Evolutionary conservation across 1,140 invertebrate genomes (phyloP).

Genomic region (Nephila pilipes): DNA sequence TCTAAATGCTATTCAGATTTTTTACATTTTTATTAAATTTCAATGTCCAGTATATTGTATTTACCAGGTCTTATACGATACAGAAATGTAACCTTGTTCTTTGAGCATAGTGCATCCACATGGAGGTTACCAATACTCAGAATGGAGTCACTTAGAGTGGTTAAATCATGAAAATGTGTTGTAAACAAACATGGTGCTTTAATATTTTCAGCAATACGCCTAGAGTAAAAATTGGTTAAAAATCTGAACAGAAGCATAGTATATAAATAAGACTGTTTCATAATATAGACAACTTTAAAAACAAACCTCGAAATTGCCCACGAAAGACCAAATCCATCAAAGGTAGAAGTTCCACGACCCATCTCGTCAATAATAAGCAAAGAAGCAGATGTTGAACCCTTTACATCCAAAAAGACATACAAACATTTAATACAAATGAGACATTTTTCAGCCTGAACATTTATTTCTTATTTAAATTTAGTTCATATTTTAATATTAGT

Average conservation of each 20-base stretch:
- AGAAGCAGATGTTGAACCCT: slow-evolving; percentile 94
- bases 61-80: slow-evolving; percentile 86
- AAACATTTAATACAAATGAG: too few species aligned
- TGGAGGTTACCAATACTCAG: slow-evolving; percentile 90
- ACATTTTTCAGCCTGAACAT: too few species aligned
- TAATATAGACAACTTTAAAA: background rate
- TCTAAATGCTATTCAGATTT: too few species aligned
- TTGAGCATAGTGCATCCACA: slow-evolving; percentile 89
- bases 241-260: background rate
- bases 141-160: slow-evolving; percentile 87
- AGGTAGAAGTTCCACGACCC: slow-evolving; percentile 98
- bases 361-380: slow-evolving; percentile 98
- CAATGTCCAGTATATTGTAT: background rate
- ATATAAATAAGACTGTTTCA: background rate
- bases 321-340: slow-evolving; percentile 98
- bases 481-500: too few species aligned
- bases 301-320: slow-evolving; percentile 96
- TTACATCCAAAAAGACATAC: slow-evolving; percentile 50
- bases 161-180: slow-evolving; percentile 98
- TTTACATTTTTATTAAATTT: too few species aligned
- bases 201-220: slow-evolving; percentile 91
- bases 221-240: slow-evolving; percentile 80
- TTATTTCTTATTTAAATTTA: too few species aligned
- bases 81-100: slow-evolving; percentile 88
- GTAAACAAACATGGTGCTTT: slow-evolving; percentile 96